phyloP scores from a whole-genome alignment of 2,113 vertebrate genomes.

The Corythornis vintsioides region DNA sequence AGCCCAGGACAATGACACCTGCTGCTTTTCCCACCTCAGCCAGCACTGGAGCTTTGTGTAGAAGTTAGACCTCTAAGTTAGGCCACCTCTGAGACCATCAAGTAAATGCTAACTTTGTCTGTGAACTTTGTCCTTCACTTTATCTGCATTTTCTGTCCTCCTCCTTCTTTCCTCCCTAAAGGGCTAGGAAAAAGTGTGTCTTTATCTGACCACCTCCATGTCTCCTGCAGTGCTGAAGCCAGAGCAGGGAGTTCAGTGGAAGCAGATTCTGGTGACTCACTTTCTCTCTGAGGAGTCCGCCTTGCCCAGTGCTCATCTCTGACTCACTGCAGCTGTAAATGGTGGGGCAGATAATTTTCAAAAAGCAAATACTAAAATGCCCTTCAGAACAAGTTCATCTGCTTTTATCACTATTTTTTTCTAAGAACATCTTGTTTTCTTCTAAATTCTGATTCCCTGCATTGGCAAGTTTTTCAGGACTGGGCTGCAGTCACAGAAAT shows the following conservation, averaged over 20 bases:
- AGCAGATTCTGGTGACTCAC: conserved; percentile 24
- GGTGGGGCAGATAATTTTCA: background rate
- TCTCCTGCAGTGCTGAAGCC: background rate
- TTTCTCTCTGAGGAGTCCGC: conserved; percentile 1
- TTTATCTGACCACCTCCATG: background rate
- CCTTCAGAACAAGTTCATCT: conserved; percentile 14
- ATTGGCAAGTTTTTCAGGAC: background rate
- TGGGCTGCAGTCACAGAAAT: background rate
- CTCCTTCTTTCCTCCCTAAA: background rate
- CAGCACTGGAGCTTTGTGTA: too few species aligned
- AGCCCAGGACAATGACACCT: too few species aligned
- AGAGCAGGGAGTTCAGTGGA: background rate
- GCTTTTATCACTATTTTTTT: conserved; percentile 15
- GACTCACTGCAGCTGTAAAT: conserved; percentile 32
- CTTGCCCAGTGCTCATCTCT: conserved; percentile 19
- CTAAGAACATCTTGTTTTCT: background rate
- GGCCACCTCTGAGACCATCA: background rate
- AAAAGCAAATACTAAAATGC: background rate
- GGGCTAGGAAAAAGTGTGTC: background rate
- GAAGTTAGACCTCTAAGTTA: background rate
- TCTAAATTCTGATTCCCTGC: conserved; percentile 1
- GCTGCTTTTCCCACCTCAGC: too few species aligned
- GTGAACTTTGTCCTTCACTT: background rate
- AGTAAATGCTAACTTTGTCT: background rate
- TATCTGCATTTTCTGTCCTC: background rate